Evolutionary conservation across 2,888 invertebrate genomes (phyloP).

Genomic region (Sarcophaga carnaria): DNA sequence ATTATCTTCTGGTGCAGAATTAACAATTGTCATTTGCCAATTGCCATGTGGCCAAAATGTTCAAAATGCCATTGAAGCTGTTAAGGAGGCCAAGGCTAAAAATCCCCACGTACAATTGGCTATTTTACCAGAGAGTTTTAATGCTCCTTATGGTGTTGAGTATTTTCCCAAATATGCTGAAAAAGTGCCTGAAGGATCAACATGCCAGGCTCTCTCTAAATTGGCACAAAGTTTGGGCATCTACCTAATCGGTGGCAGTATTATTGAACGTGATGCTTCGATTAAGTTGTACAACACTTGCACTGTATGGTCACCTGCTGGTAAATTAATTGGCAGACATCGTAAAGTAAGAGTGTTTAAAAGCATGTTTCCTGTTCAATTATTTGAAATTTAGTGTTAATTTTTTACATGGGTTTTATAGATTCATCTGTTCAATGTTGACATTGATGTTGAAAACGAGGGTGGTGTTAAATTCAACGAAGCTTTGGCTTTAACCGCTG

Average conservation of each 20-base stretch:
- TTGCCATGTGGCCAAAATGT: constrained; percentile 75
- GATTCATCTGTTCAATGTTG: constrained; percentile 97
- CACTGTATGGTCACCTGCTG: constrained; percentile 91
- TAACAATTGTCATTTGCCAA: constrained; percentile 76
- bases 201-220: constrained; percentile 86
- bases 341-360: constrained; percentile 86
- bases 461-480: constrained; percentile 95
- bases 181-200: constrained; percentile 90
- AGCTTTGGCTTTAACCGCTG: constrained; percentile 90
- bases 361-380: neutral
- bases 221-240: constrained; percentile 89
- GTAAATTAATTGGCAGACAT: constrained; percentile 89
- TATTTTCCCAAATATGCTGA: constrained; percentile 94
- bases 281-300: constrained; percentile 92
- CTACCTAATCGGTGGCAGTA: constrained; percentile 93
- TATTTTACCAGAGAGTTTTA: constrained; percentile 94
- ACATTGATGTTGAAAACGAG: constrained; percentile 85
- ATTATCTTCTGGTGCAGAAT: constrained; percentile 65
- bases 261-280: constrained; percentile 88
- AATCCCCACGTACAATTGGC: constrained; percentile 82
- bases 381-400: neutral
- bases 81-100: constrained; percentile 73
- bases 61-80: constrained; percentile 72
- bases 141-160: constrained; percentile 93
- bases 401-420: constrained; percentile 76